Base-by-base conservation (phyloP, 2,113 vertebrate species). In the Hyaena hyaena region DNA sequence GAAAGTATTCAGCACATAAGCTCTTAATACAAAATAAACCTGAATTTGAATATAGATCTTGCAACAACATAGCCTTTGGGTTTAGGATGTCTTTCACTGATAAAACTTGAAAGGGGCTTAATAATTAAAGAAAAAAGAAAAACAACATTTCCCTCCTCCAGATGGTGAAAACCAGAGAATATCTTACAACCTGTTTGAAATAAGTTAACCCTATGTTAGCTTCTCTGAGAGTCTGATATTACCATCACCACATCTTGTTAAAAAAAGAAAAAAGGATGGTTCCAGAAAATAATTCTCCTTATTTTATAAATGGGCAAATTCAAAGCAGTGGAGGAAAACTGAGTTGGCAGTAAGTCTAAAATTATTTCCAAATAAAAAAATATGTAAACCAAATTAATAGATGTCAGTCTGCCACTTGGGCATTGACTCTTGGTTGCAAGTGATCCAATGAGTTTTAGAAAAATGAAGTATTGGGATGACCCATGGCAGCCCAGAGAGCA, bases 51-150 rank as follows among this genome's bases (percentile, higher is more conserved):
- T 35, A 65, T 33, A 39, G n/a, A 86, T 31, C 68, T 86, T 58
- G 24, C 24, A 65, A 53, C 10, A 45, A 93, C 19, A 45, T 6
- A 79, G 10, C 28, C 74, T 87, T 91, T 92, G 53, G 33, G 73
- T 88, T 94, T 84, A 85, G 81, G 65, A 15, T 65, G 48, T 4
- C 66, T 48, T 82, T 50, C 68, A 71, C 61, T 93, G 65, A 24
- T 76, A 39, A 89, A 77, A 88, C 43, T 76, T 84, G 53, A 93
- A 81, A 87, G 3, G 7, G 3, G 1, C 17, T 94, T 81, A n/a
- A 50, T 35, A 83, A 63, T 93, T 91, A 91, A 90, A 76, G 31
- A 84, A 91, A 71, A 77, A 95, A 71, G 35, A 12, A 43, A 94
- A 90, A 35, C 45, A 68, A 74, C 4, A 77, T 28, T 33, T 63